These are phyloP conservation scores for Perccottus glenii DNA, from an alignment of 2,113 vertebrate species.

Conservation along the genomic window DNA sequence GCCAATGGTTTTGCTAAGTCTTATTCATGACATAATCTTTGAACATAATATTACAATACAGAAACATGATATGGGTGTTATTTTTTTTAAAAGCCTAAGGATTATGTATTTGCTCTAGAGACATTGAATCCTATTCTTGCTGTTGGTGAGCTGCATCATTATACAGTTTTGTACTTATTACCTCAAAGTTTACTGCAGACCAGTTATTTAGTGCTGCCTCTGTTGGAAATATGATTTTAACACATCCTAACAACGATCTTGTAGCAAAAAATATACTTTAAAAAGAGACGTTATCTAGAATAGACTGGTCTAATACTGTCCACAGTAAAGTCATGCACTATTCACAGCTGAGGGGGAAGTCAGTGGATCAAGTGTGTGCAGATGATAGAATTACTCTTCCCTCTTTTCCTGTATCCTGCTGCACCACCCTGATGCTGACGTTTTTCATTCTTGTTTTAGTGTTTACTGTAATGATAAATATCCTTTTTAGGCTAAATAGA, in stretches of 20 bases:
- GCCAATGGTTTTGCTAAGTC: slow-evolving; percentile 27
- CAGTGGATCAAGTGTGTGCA: slow-evolving; percentile 50
- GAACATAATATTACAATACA: slow-evolving; percentile 8
- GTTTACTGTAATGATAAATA: neutral
- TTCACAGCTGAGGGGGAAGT: slow-evolving; percentile 60
- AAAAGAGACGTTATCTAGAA: too few relatives aligned
- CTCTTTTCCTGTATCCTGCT: slow-evolving; percentile 11
- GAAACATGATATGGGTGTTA: slow-evolving; percentile 31
- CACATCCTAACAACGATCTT: too few relatives aligned
- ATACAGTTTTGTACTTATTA: slow-evolving; percentile 10
- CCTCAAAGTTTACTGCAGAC: neutral
- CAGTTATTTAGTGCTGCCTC: neutral
- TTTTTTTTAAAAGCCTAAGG: slow-evolving; percentile 22
- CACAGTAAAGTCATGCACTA: slow-evolving; percentile 60
- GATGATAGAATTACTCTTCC: slow-evolving; percentile 45
- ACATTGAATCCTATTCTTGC: neutral
- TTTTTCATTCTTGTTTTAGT: neutral
- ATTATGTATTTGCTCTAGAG: slow-evolving; percentile 12
- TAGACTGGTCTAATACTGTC: slow-evolving; percentile 1
- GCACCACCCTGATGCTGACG: neutral
- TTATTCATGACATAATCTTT: slow-evolving; percentile 15
- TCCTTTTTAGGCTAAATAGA: too few relatives aligned
- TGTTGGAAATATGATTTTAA: neutral
- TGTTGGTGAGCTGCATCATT: neutral
- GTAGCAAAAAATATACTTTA: neutral